Evolutionary conservation across 2,888 invertebrate genomes (phyloP).

Genomic region (Drosophila falleni): DNA sequence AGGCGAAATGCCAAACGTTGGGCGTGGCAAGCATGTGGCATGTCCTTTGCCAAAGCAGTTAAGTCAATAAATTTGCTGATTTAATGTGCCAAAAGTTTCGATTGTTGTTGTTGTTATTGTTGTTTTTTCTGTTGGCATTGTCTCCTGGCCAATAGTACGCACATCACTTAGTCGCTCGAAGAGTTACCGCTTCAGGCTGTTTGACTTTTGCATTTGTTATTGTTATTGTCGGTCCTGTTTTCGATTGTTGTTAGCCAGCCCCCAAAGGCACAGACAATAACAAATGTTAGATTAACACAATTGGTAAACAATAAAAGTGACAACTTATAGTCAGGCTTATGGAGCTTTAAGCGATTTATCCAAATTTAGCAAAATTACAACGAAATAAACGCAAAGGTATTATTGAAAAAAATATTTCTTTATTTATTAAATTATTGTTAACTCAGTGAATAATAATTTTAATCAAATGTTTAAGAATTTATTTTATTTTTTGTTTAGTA

Average conservation of each 20-base stretch:
- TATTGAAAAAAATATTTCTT: background rate
- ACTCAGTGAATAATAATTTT: too few relatives aligned
- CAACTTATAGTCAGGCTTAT: conserved; percentile 61
- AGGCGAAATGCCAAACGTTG: conserved; percentile 63
- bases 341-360: conserved; percentile 52
- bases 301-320: conserved; percentile 78
- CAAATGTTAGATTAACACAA: conserved; percentile 79
- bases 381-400: background rate
- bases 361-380: background rate
- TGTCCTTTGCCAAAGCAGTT: conserved; percentile 71
- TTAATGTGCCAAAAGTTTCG: conserved; percentile 82
- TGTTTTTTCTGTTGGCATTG: conserved; percentile 9
- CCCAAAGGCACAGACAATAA: conserved; percentile 31
- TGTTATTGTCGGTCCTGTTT: conserved; percentile 40
- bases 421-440: background rate
- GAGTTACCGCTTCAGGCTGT: conserved; percentile 50
- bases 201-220: conserved; percentile 41
- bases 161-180: conserved; percentile 34
- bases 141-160: conserved; percentile 39
- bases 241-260: conserved; percentile 15
- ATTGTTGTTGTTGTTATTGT: conserved; percentile 61
- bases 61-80: conserved; percentile 82
- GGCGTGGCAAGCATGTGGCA: conserved; percentile 56
- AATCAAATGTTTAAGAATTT: too few relatives aligned
- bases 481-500: too few relatives aligned